These are phyloP conservation scores for Aricia agestis DNA, from an alignment of 1,140 invertebrate genomes.

Conservation along the genomic window DNA sequence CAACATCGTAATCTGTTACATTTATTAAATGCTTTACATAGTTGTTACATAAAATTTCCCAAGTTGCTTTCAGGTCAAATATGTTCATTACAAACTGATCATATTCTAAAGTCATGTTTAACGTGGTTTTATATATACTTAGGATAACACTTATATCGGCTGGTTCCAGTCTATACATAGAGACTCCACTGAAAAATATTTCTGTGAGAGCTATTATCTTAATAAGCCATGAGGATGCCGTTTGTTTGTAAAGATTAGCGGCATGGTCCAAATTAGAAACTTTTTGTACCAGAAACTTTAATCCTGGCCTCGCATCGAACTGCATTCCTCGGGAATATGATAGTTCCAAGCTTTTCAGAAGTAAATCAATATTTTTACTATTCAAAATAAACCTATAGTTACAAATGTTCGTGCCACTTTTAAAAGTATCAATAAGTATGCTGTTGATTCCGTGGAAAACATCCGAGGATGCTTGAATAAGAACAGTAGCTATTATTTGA, in stretches of 20 bases:
- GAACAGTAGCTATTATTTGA: constrained; percentile 90
- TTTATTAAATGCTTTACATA: constrained; percentile 68
- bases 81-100: constrained; percentile 77
- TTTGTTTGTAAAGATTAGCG: constrained; percentile 94
- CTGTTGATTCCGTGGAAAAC: constrained; percentile 78
- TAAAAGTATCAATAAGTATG: constrained; percentile 76
- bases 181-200: constrained; percentile 82
- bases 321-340: constrained; percentile 88
- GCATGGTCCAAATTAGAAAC: constrained; percentile 91
- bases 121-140: constrained; percentile 74
- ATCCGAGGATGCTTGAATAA: constrained; percentile 81
- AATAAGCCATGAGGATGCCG: constrained; percentile 93
- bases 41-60: constrained; percentile 77
- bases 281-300: constrained; percentile 96
- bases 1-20: constrained; percentile 66
- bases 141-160: constrained; percentile 82
- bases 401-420: constrained; percentile 73
- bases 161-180: constrained; percentile 78
- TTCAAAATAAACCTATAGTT: constrained; percentile 75
- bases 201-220: constrained; percentile 92
- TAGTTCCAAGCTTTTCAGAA: constrained; percentile 87
- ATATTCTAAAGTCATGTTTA: constrained; percentile 74
- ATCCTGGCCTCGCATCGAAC: constrained; percentile 91
- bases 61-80: constrained; percentile 77
- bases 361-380: constrained; percentile 78